Conservation (phyloP, 2,797 vertebrate genomes). For the Cryptoprocta ferox region DNA sequence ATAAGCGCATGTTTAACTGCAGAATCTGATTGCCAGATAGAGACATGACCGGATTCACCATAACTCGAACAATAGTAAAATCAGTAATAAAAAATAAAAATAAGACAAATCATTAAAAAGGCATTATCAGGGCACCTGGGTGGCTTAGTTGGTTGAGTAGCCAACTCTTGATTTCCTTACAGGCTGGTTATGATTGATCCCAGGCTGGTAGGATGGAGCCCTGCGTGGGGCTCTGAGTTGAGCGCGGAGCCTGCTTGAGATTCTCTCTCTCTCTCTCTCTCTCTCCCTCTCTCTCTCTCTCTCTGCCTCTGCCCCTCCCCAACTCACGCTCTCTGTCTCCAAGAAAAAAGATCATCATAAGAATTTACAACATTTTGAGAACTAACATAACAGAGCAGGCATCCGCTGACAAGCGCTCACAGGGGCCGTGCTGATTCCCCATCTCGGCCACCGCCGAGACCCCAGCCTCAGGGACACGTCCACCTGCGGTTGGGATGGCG, state of each 20-base stretch:
- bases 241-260: too few relatives aligned
- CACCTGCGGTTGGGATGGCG: too few relatives aligned
- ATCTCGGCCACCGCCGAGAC: fast-evolving
- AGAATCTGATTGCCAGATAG: neutral
- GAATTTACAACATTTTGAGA: neutral
- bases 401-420: fast-evolving
- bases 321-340: too few relatives aligned
- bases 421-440: fast-evolving
- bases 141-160: too few relatives aligned
- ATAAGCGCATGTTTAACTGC: neutral
- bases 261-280: too few relatives aligned
- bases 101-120: neutral
- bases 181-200: too few relatives aligned
- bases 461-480: fast-evolving
- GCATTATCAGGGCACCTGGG: too few relatives aligned
- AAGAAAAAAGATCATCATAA: neutral
- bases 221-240: too few relatives aligned
- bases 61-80: neutral
- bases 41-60: neutral
- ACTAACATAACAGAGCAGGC: neutral
- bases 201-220: too few relatives aligned
- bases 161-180: too few relatives aligned
- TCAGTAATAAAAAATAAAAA: neutral
- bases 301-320: too few relatives aligned
- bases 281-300: too few relatives aligned